Conservation (phyloP, 2,797 vertebrate species). For the Alosa sapidissima region DNA sequence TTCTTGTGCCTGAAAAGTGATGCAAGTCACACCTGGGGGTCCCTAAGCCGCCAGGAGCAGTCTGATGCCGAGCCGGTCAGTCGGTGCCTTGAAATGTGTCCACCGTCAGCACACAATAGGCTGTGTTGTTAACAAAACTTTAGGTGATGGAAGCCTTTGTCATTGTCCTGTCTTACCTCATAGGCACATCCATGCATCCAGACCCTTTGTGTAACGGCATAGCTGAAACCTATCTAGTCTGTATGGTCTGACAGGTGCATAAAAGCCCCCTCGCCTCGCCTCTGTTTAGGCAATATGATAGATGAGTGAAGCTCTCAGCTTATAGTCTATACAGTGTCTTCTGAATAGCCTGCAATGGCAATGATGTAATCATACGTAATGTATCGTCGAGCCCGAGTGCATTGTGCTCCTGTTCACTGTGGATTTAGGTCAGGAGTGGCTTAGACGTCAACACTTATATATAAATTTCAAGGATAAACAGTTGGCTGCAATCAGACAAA, state of each 20-base stretch:
- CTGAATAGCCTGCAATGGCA: conserved; percentile 64
- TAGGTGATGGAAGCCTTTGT: conserved; percentile 73
- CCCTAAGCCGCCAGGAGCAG: conserved; percentile 66
- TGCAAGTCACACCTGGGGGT: conserved; percentile 77
- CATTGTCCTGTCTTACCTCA: conserved; percentile 70
- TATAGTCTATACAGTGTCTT: conserved; percentile 60
- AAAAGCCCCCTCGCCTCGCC: conserved; percentile 63
- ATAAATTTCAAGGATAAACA: conserved; percentile 9
- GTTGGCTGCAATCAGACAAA: neutral
- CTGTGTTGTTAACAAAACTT: conserved; percentile 73
- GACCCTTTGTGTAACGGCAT: conserved; percentile 74
- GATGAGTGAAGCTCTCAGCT: conserved; percentile 74
- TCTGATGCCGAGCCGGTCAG: conserved; percentile 71
- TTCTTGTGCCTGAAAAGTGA: conserved; percentile 65
- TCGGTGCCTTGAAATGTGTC: conserved; percentile 68
- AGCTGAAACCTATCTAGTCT: conserved; percentile 70
- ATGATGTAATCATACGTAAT: conserved; percentile 74
- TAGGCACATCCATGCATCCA: conserved; percentile 68
- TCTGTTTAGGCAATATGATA: conserved; percentile 62
- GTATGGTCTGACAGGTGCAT: conserved; percentile 63
- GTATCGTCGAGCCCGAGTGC: conserved; percentile 62
- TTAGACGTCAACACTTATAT: conserved; percentile 71
- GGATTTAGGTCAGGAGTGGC: conserved; percentile 74
- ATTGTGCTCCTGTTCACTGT: conserved; percentile 61
- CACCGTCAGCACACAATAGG: conserved; percentile 64